Evolutionary conservation across 2,113 vertebrate genomes (phyloP), one percentile per base, ranked within the genome.

Genomic region (Solea senegalensis): DNA sequence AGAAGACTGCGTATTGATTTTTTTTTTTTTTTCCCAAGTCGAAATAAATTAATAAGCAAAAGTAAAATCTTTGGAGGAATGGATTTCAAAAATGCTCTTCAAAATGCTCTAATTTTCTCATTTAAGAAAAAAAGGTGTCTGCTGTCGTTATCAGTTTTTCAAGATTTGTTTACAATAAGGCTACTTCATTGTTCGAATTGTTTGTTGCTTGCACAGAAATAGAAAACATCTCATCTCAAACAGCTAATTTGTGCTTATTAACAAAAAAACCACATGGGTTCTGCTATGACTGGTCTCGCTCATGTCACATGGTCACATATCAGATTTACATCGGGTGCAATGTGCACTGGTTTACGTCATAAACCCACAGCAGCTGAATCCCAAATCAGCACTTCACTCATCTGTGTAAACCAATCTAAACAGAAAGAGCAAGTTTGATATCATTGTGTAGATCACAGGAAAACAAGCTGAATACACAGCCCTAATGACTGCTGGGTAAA

Each of bases 401-500:
- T 72, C 46, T 74, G 58, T 21, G 43, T 79, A 84, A 45, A 53
- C 70, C 14, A 2, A 92, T 90, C 82, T 80, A 88, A 85, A 74
- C 75, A 80, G 78, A 88, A 76, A 82, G 84, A 82, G 86, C 72
- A 84, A 82, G 76, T 89, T 85, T 88, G 71, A 85, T 87, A 86
- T 87, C 86, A 91, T 92, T 90, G 82, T 83, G 76, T 69, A 84
- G 80, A 89, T 83, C 74, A 87, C 62, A 21, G 83, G 54, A 60
- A 52, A 86, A 76, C 81, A 84, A 28, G 60, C 80, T 75, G 67
- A 44, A 60, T 69, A 72, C 78, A 70, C 63, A 69, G 74, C 73
- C 74, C 71, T 90, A 85, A 86, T 89, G 88, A 87, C 86, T 91
- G 81, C 80, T 86, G 83, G 77, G 74, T 89, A 92, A 92, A 92